Conservation (phyloP, 2,113 vertebrate genomes). For the Vanacampus margaritifer region DNA sequence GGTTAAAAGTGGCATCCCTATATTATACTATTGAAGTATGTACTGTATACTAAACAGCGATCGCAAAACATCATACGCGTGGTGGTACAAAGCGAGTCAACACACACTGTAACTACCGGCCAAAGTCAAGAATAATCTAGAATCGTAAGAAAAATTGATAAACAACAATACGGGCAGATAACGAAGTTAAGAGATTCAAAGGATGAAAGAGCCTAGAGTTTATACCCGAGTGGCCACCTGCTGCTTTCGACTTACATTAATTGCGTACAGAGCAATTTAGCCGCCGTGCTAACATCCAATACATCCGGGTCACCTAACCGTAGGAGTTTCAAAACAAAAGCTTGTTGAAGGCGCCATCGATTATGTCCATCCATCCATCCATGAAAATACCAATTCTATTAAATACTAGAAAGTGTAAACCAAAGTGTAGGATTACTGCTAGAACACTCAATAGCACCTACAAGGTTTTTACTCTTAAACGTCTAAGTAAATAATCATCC, state of each 20-base stretch:
- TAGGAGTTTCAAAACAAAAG: slow-evolving; percentile 47
- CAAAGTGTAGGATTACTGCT: no score
- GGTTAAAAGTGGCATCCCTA: neutral
- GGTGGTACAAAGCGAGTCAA: neutral
- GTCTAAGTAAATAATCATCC: no score
- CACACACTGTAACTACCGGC: neutral
- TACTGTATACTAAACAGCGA: neutral
- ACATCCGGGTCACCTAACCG: slow-evolving; percentile 45
- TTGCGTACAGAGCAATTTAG: slow-evolving; percentile 11
- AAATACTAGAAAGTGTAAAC: no score
- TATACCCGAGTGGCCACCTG: neutral
- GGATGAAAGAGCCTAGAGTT: neutral
- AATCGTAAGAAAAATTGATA: neutral
- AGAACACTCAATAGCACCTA: no score
- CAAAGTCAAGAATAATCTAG: neutral
- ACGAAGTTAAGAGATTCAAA: neutral
- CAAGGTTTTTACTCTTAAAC: no score
- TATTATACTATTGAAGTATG: neutral
- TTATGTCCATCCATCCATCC: no score
- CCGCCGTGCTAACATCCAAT: neutral
- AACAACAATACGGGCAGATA: neutral
- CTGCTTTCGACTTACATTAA: slow-evolving; percentile 3
- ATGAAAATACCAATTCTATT: no score
- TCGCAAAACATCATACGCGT: neutral
- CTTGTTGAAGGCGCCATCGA: no score